A percentile compares a stretch with the other conserved stretches of the same genome.
These are phyloP conservation scores for Silurus aristotelis DNA, from an alignment of 2,797 vertebrate species.

Conservation along the genomic window DNA sequence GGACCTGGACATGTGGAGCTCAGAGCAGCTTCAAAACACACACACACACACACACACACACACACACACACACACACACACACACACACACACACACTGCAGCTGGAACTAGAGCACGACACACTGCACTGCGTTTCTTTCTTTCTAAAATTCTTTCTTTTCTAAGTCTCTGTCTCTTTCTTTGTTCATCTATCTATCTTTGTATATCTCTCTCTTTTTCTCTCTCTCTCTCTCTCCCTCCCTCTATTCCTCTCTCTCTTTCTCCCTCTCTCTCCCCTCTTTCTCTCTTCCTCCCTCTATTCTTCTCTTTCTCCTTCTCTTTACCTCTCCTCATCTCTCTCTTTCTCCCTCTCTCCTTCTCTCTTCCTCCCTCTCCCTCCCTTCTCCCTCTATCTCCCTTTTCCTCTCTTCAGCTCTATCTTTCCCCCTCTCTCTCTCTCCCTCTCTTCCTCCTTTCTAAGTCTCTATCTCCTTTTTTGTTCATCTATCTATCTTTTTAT, in stretches of 20 bases:
- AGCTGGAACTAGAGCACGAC: too few species aligned
- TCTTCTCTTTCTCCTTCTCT: background rate
- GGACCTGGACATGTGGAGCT: slow-evolving; percentile 14
- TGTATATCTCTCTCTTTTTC: too few species aligned
- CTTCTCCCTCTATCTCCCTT: accelerated
- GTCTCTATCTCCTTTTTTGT: background rate
- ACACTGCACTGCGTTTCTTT: too few species aligned
- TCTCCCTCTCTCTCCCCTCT: background rate
- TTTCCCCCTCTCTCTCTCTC: background rate
- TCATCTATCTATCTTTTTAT: background rate
- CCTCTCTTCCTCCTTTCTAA: background rate
- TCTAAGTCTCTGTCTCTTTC: background rate
- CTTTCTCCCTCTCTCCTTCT: background rate
- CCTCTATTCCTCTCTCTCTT: background rate
- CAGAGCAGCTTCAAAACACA: background rate
- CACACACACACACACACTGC: too few species aligned
- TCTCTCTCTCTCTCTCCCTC: background rate
- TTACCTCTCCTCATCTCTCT: background rate
- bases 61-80: too few species aligned
- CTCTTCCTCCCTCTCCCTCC: background rate
- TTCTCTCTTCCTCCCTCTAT: background rate
- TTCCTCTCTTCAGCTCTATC: background rate
- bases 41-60: too few species aligned
- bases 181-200: background rate
- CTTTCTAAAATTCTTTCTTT: background rate